A percentile compares a stretch with the other conserved stretches of the same genome.
Evolutionary conservation across 2,797 vertebrate species (phyloP).

Genomic region (Peromyscus aztecus): DNA sequence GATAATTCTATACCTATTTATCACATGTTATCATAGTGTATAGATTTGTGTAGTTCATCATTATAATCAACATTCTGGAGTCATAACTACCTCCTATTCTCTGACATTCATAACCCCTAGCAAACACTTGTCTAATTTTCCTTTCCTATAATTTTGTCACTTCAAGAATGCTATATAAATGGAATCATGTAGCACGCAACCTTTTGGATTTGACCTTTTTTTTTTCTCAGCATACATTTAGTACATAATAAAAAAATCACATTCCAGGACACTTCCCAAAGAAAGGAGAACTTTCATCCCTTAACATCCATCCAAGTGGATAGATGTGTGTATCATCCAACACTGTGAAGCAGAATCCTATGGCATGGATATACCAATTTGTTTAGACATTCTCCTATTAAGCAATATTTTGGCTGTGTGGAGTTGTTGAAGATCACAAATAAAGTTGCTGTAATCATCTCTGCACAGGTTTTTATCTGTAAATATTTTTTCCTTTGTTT

Average conservation of each 20-base stretch:
- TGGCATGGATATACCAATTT: neutral
- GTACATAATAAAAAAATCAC: neutral
- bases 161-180: constrained; percentile 36
- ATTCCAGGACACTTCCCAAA: neutral
- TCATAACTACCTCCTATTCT: neutral
- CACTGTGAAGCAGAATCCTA: neutral
- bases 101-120: neutral
- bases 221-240: neutral
- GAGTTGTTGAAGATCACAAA: neutral
- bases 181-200: neutral
- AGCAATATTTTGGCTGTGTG: constrained; percentile 34
- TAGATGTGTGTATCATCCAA: neutral
- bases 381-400: neutral
- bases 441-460: neutral
- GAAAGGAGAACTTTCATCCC: neutral
- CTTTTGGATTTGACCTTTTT: constrained; percentile 19
- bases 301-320: neutral
- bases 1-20: neutral
- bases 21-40: neutral
- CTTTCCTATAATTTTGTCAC: neutral
- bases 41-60: neutral
- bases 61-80: neutral
- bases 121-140: neutral
- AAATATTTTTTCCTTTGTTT: constrained; percentile 1
- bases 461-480: neutral